Evolutionary conservation across 2,888 invertebrate genomes (phyloP), one percentile per base, ranked within the genome.

Genomic region (Timema podura): DNA sequence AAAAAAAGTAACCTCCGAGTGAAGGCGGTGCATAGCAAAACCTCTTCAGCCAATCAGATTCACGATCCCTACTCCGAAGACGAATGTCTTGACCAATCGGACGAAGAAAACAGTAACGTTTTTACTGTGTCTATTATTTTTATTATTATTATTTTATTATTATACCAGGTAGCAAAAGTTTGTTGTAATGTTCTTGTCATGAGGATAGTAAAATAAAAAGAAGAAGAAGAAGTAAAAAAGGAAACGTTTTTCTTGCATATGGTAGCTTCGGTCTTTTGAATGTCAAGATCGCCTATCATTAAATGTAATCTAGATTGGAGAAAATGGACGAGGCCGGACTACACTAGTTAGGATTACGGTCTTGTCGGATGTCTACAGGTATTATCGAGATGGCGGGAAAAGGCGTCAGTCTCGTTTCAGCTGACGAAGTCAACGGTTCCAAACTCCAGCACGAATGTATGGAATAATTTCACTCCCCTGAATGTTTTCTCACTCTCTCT

Each of bases 221-320:
- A 49, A 59, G 54, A 48, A 15, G 67, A 67, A 67, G 46, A 65
- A 46, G 6, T 8, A 30, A 46, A 59, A 8, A 16, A 47, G 10
- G 51, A 13, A 46, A 64, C 45, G 69, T 45, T 7, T 65, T 54
- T 65, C 65, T 65, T 46, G 70, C 70, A 54, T 49, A 48, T 61
- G 67, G 68, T 47, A 47, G 64, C 64, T 51, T n/a, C 49, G 64
- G 70, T 64, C 67, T 16, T 59, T 71, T 68, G 66, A 66, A 61
- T 59, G 71, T 65, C 65, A 64, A 61, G 61, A 44, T 30, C 64
- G 54, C 16, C 51, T 69, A 72, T 68, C 72, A 65, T 68, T 70
- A 57, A 44, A 65, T 61, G 69, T 68, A 70, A 72, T 72, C 72
- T 72, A 72, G 72, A 72, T 72, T 68, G 71, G 49, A 45, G 65